Base-by-base conservation (phyloP, 2,113 vertebrate genomes). In the Ascaphus truei region DNA sequence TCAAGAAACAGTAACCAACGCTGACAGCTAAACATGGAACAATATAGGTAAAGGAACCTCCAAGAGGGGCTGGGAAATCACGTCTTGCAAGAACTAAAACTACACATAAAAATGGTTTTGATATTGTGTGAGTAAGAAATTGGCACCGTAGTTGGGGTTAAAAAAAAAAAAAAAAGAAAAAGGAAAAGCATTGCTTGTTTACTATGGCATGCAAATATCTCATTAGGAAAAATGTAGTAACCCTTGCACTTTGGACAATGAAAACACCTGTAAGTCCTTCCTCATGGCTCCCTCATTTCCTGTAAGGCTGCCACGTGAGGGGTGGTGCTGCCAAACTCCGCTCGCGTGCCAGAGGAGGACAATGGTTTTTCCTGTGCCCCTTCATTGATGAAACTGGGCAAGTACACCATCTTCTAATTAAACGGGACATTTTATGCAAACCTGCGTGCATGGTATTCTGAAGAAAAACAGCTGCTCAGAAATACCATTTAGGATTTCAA, bases 351-450 rank as follows among this genome's bases (percentile, higher is more conserved):
- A 69, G 55, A 15, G 16, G 43, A 69, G 66, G 55, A 69, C 55
- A 69, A 60, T 69, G 56, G n/a, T 39, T 43, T 43, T 68, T 60
- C 65, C 66, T 69, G 66, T 69, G 23, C 3, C 18, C 65, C 47
- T 60, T 45, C 30, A 59, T 58, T 50, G 41, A 59, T 60, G 47
- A 36, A 43, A 43, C 13, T 7, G 30, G 22, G 39, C 31, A 29
- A 33, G n/a, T 29, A 23, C 33, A 27, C 31, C 41, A 39, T 30
- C 23, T 50, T 50, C 31, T 59, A 39, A 59, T 66, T 66, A 66
- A 66, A 67, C 18, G n/a, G 51, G 34, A 55, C 31, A 39, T 51
- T 30, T 69, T 68, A 47, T 51, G 55, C 27, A 69, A 37, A 59
- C 15, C 31, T 69, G 39, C 33, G 66, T 69, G 66, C 55, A 25